phyloP scores from a whole-genome alignment of 2,113 vertebrate species.

The Scalopus aquaticus region DNA sequence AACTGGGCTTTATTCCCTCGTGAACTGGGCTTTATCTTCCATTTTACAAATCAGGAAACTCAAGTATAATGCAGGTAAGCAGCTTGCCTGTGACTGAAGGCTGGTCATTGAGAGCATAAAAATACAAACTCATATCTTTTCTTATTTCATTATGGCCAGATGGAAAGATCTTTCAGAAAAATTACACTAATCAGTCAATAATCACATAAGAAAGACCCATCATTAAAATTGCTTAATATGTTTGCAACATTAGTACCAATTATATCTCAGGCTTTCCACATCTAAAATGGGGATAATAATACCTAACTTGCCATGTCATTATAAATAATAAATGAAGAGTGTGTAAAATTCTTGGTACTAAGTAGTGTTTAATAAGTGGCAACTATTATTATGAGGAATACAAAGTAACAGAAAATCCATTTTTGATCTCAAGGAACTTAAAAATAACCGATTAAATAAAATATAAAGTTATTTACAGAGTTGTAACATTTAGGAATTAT shows the following conservation, averaged over 20 bases:
- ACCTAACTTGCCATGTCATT: slow-evolving; percentile 32
- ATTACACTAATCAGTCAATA: slow-evolving; percentile 46
- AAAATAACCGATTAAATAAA: slow-evolving; percentile 43
- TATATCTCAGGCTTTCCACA: slow-evolving; percentile 47
- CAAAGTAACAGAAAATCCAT: slow-evolving; percentile 48
- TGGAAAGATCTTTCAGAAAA: slow-evolving; percentile 53
- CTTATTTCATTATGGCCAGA: slow-evolving; percentile 29
- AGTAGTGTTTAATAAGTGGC: background rate
- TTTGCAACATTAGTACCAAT: slow-evolving; percentile 19
- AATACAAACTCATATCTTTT: slow-evolving; percentile 23
- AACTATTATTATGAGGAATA: slow-evolving; percentile 4
- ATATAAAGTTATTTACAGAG: background rate
- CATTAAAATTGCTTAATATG: slow-evolving; percentile 37
- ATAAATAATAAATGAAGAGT: slow-evolving; percentile 53
- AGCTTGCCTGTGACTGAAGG: background rate
- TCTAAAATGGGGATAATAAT: slow-evolving; percentile 46
- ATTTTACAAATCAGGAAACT: slow-evolving; percentile 43
- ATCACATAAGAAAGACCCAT: slow-evolving; percentile 29
- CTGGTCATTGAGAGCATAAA: slow-evolving; percentile 33
- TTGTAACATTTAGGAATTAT: background rate
- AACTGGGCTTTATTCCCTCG: background rate
- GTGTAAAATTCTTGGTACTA: slow-evolving; percentile 8
- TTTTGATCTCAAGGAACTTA: slow-evolving; percentile 39
- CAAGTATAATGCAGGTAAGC: slow-evolving; percentile 40
- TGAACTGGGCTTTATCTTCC: slow-evolving; percentile 3